Percentiles rank a stretch among this genome's conserved stretches.
Evolutionary conservation across 1,140 invertebrate genomes (phyloP).

Genomic region (Diploscapter pachys): DNA sequence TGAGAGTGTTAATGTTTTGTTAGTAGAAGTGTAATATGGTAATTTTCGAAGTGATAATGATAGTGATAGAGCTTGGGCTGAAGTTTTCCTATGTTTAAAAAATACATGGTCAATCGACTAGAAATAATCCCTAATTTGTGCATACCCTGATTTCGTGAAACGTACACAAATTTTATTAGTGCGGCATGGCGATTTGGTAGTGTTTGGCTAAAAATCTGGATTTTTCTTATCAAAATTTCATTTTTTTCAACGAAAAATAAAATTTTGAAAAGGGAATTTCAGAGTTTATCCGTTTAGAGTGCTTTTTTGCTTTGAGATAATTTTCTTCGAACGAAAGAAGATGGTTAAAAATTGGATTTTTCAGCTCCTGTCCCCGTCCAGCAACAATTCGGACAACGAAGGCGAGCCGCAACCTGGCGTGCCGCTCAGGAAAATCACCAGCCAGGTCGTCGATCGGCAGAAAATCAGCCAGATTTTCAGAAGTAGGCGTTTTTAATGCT

Average conservation of each 20-base stretch:
- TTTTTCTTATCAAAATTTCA: background rate
- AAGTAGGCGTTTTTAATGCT: slow-evolving; percentile 16
- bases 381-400: slow-evolving; percentile 13
- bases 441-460: slow-evolving; percentile 49
- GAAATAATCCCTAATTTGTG: too few relatives aligned
- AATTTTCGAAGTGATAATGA: too few relatives aligned
- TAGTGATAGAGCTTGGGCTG: too few relatives aligned
- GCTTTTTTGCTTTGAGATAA: background rate
- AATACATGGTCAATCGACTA: too few relatives aligned
- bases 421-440: slow-evolving; percentile 47
- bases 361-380: slow-evolving; percentile 21
- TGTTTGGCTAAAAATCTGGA: background rate
- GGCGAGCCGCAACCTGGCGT: slow-evolving; percentile 16
- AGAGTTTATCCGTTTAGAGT: background rate
- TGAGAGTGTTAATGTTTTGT: too few relatives aligned
- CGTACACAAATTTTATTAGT: background rate
- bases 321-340: background rate
- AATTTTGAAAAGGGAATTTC: background rate
- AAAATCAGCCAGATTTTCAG: slow-evolving; percentile 50
- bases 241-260: background rate
- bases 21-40: too few relatives aligned
- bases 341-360: background rate
- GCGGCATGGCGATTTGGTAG: too few relatives aligned
- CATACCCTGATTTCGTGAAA: background rate
- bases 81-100: too few relatives aligned